Base-by-base conservation (phyloP, 2,888 invertebrate species). In the Ferrisia virgata region DNA sequence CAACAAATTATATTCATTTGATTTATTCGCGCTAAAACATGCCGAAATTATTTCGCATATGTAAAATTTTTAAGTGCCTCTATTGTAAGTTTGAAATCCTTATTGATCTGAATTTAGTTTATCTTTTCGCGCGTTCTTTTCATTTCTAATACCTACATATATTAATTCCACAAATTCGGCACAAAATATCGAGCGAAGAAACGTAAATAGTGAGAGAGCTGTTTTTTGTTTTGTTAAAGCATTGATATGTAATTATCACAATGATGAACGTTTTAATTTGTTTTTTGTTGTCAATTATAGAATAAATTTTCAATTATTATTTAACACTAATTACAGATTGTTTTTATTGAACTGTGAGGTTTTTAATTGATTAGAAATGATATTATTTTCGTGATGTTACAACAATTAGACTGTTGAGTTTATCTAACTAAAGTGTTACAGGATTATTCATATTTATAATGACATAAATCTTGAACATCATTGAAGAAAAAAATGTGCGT, bases 221-320 rank as follows among this genome's bases (percentile, higher is more conserved):
- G 72, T 72, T 72, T 72, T 72, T 25, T 72, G 33, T 33, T 72
- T 72, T 72, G 72, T 72, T 72, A 33, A 33, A 6, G 36, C 33
- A 33, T 72, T 33, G 28, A 72, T 31, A n/a, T 33, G n/a, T n/a
- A n/a, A n/a, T n/a, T n/a, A 72, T 72, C 72, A 72, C 72, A 33
- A n/a, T 64, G 58, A 28, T 64, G 28, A 64, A 64, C 58, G 58
- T 64, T 64, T 25, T 64, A 64, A 72, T 72, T 72, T 72, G 72
- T 72, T 72, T 72, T 28, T 72, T 72, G 72, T 72, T 72, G 72
- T 72, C 72, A 72, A 72, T 72, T 72, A 72, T 72, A 18, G 28
- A 72, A 72, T 72, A 72, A 72, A 72, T 72, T 33, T 18, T n/a
- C 72, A 72, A 72, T 72, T 58, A 33, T 72, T 33, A 72, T 72